These are phyloP conservation scores for Atta colombica DNA, from an alignment of 1,140 invertebrate genomes.

Conservation along the genomic window DNA sequence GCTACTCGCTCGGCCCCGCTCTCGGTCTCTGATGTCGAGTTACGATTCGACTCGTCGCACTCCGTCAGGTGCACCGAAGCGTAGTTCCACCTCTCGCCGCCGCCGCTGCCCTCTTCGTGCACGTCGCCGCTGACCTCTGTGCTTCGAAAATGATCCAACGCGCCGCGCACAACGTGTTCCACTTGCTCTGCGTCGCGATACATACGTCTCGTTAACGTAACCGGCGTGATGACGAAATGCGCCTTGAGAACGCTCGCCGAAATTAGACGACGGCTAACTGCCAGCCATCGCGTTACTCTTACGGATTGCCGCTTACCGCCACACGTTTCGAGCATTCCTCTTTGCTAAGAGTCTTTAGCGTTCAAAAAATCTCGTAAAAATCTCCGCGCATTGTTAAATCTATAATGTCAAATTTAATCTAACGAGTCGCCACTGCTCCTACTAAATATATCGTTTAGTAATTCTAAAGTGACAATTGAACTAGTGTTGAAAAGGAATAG, in stretches of 20 bases:
- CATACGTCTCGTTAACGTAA: conserved; percentile 62
- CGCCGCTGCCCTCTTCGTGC: conserved; percentile 79
- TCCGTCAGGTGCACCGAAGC: conserved; percentile 83
- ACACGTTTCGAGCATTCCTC: conserved; percentile 27
- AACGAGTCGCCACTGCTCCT: too few species aligned
- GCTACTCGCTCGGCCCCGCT: conserved; percentile 51
- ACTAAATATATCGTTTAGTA: too few species aligned
- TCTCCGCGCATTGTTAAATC: too few species aligned
- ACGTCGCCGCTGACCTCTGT: conserved; percentile 81
- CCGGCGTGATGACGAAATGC: conserved; percentile 68
- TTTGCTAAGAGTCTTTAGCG: neutral
- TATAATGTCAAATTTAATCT: too few species aligned
- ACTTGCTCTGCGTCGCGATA: conserved; percentile 70
- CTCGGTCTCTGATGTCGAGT: conserved; percentile 70
- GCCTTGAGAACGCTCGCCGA: conserved; percentile 56
- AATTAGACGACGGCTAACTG: conserved; percentile 66
- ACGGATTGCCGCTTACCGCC: conserved; percentile 2
- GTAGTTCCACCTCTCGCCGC: conserved; percentile 84
- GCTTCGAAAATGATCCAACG: conserved; percentile 74
- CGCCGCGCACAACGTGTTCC: conserved; percentile 66
- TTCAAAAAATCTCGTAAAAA: neutral
- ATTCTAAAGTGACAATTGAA: too few species aligned
- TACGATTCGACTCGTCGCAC: conserved; percentile 70
- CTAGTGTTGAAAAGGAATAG: too few species aligned
- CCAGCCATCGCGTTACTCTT: conserved; percentile 52